A percentile compares a stretch with the other conserved stretches of the same genome.
phyloP scores from a whole-genome alignment of 2,113 vertebrate species.

The Calidris pugnax region DNA sequence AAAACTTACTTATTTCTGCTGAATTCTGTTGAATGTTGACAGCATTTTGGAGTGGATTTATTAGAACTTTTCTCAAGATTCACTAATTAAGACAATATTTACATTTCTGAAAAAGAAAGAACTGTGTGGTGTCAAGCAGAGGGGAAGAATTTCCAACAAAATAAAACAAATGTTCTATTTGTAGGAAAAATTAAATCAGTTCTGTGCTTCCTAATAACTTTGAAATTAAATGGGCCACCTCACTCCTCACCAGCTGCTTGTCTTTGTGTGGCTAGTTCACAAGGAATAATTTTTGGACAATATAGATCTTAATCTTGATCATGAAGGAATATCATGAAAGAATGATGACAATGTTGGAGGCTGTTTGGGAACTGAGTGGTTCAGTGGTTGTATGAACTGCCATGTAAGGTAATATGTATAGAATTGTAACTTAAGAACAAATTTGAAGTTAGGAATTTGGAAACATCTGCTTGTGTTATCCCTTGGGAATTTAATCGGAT shows the following conservation, averaged over 20 bases:
- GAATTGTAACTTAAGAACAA: neutral
- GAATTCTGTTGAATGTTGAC: neutral
- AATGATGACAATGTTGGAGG: neutral
- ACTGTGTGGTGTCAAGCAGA: neutral
- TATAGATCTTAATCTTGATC: neutral
- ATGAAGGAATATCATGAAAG: neutral
- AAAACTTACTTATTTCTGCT: conserved; percentile 26
- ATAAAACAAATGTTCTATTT: neutral
- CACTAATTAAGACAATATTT: conserved; percentile 1
- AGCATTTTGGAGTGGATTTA: conserved; percentile 36
- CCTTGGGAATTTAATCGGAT: neutral
- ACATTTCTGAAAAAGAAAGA: neutral
- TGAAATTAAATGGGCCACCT: neutral
- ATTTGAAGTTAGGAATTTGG: neutral
- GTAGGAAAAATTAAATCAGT: neutral
- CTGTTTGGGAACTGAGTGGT: neutral
- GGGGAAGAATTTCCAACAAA: neutral
- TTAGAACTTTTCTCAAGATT: conserved; percentile 19
- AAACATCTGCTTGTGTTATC: neutral
- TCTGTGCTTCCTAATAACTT: neutral
- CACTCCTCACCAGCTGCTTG: neutral
- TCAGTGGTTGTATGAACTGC: neutral
- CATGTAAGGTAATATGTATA: neutral
- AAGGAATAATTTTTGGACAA: neutral
- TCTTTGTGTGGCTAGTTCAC: neutral